phyloP scores from a whole-genome alignment of 2,113 vertebrate genomes.

The Oceanites oceanicus region DNA sequence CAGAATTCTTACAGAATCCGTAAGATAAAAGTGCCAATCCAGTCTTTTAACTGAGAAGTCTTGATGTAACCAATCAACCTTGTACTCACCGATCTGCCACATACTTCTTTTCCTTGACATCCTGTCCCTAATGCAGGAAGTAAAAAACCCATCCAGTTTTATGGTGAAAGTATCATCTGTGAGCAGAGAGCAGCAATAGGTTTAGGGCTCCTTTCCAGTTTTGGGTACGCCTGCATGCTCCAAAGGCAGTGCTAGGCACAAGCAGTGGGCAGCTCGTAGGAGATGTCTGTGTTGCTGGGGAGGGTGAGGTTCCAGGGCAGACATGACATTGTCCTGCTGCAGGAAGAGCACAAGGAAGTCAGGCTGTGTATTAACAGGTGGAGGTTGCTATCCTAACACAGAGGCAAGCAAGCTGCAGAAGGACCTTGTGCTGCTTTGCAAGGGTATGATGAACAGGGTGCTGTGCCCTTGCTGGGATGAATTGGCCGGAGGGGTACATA shows the following conservation, averaged over 20 bases:
- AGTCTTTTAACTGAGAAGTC: background rate
- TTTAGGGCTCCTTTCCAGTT: background rate
- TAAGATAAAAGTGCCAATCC: background rate
- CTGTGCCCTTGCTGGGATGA: background rate
- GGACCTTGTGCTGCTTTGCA: background rate
- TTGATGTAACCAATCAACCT: background rate
- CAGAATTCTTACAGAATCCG: background rate
- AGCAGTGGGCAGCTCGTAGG: background rate
- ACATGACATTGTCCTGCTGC: conserved; percentile 66
- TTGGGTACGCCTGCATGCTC: background rate
- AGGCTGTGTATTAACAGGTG: background rate
- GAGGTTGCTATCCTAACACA: background rate
- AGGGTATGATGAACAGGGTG: background rate
- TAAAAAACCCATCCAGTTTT: background rate
- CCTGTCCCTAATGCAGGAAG: background rate
- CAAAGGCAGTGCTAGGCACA: conserved; percentile 14
- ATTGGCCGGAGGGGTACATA: rapidly evolving
- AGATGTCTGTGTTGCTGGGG: background rate
- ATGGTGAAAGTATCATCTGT: background rate
- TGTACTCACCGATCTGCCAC: background rate
- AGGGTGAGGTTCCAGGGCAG: conserved; percentile 63
- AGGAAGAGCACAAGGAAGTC: conserved; percentile 32
- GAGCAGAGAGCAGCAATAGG: background rate
- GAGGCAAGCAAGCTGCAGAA: background rate
- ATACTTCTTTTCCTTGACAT: background rate